These are phyloP conservation scores for Clanis bilineata DNA, from an alignment of 2,888 invertebrate species.

Conservation along the genomic window DNA sequence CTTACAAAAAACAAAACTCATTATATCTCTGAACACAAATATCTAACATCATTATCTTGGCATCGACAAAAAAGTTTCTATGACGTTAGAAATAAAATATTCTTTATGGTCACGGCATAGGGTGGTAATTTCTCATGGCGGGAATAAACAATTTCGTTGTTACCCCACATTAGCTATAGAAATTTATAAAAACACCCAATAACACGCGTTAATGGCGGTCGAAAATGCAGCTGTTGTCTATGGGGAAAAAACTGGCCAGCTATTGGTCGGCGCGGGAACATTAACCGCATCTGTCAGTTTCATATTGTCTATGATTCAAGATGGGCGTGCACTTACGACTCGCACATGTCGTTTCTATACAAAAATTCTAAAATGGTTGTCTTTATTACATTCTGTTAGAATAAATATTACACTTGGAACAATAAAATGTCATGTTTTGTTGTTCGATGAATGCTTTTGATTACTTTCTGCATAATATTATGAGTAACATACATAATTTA, in stretches of 20 bases:
- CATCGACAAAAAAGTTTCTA: conserved; percentile 10
- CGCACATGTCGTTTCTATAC: conserved; percentile 15
- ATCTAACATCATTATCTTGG: conserved; percentile 13
- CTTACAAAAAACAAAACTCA: conserved; percentile 9
- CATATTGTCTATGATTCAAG: conserved; percentile 54
- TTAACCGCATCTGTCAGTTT: conserved; percentile 71
- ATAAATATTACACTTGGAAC: background rate
- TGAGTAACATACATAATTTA: background rate
- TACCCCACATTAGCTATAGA: conserved; percentile 19
- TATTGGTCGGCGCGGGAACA: conserved; percentile 63
- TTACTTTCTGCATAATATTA: background rate
- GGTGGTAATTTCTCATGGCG: background rate
- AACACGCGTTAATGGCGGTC: conserved; percentile 65
- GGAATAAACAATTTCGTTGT: conserved; percentile 26
- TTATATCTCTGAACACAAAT: conserved; percentile 13
- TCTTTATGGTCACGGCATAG: background rate
- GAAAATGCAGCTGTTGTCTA: conserved; percentile 65
- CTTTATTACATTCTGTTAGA: conserved; percentile 1
- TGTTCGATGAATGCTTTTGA: background rate
- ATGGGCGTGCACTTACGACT: conserved; percentile 26
- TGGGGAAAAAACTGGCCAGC: conserved; percentile 54
- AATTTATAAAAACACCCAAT: conserved; percentile 70
- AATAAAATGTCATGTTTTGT: background rate
- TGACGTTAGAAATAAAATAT: background rate
- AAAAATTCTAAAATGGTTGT: conserved; percentile 12